Conservation (phyloP, 2,888 invertebrate species). For the Epinotia brunnichana region DNA sequence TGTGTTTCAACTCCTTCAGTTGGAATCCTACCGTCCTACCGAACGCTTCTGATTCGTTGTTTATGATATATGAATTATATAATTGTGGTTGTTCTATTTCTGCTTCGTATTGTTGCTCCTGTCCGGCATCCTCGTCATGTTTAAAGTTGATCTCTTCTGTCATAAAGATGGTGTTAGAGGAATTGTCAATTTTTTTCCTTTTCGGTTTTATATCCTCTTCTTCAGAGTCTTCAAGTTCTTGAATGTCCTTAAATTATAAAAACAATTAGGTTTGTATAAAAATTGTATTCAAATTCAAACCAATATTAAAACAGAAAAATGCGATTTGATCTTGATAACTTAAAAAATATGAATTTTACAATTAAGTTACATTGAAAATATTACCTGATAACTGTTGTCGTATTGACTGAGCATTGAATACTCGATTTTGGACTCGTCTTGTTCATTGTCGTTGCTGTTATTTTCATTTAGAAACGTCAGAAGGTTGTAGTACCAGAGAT, state of each 20-base stretch:
- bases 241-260: conserved; percentile 14
- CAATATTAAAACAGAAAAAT: too few species aligned
- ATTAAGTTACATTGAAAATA: background rate
- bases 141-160: background rate
- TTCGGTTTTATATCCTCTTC: conserved; percentile 14
- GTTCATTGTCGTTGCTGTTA: background rate
- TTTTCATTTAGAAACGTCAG: conserved; percentile 46
- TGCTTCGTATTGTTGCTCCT: conserved; percentile 11
- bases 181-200: conserved; percentile 1
- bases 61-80: background rate
- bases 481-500: conserved; percentile 55
- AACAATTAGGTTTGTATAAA: background rate
- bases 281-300: background rate
- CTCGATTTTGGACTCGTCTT: conserved; percentile 6
- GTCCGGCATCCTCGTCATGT: background rate
- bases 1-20: conserved; percentile 50
- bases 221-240: conserved; percentile 30
- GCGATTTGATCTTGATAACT: too few species aligned
- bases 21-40: conserved; percentile 55
- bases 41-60: conserved; percentile 47
- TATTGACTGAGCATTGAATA: conserved; percentile 3
- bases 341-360: background rate
- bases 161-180: background rate
- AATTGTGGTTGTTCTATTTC: background rate
- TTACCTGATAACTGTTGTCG: conserved; percentile 23